Evolutionary conservation across 1,140 invertebrate species (phyloP).

Genomic region (Hypsibius dujardini): DNA sequence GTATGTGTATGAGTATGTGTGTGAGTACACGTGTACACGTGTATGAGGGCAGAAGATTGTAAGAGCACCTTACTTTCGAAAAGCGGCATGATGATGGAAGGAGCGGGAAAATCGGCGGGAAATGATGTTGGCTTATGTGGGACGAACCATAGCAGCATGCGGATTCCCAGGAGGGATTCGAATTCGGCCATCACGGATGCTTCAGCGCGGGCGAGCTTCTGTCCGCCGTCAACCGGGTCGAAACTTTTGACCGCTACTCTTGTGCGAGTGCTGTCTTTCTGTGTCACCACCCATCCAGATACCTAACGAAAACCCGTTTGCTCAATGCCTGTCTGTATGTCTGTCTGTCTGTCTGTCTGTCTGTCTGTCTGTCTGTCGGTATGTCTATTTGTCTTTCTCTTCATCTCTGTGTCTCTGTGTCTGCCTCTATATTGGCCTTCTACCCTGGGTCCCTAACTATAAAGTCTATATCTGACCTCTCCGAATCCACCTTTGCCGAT

Average conservation of each 20-base stretch:
- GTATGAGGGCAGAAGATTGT: not conserved
- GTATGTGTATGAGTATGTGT: too few species aligned
- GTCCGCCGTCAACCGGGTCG: not conserved
- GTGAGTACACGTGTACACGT: too few species aligned
- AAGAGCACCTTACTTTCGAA: not conserved
- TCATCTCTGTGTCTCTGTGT: too few species aligned
- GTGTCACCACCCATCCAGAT: not conserved
- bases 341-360: too few species aligned
- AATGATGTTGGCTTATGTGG: not conserved
- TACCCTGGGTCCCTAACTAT: not conserved
- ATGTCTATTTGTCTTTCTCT: too few species aligned
- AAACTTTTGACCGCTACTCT: not conserved
- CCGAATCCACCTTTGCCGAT: not conserved
- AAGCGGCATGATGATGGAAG: constrained; percentile 5
- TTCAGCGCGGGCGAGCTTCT: not conserved
- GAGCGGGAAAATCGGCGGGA: not conserved
- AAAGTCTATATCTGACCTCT: not conserved
- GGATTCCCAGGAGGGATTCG: not conserved
- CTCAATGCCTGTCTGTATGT: too few species aligned
- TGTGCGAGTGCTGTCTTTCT: not conserved
- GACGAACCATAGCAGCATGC: not conserved
- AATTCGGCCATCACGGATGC: not conserved
- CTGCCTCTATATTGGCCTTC: too few species aligned
- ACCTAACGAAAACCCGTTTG: not conserved
- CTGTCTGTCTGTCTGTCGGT: too few species aligned